phyloP scores from a whole-genome alignment of 2,888 invertebrate genomes.

The Cryptocephalus primarius region DNA sequence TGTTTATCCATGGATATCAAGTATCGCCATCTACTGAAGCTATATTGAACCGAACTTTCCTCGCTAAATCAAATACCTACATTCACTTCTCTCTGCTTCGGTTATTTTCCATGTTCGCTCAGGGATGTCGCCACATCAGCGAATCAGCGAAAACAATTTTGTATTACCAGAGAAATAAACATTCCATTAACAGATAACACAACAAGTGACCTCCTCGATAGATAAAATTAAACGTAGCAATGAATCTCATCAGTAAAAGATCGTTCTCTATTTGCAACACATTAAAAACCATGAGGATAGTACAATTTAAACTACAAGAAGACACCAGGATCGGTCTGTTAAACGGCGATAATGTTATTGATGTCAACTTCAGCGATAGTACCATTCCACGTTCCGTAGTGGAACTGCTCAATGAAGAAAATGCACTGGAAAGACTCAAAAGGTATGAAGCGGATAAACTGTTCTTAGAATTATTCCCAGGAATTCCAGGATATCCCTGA shows the following conservation, averaged over 20 bases:
- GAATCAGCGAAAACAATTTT: no score
- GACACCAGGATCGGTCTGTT: background rate
- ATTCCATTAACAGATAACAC: background rate
- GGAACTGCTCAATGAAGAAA: background rate
- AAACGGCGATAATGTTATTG: background rate
- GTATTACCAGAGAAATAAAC: background rate
- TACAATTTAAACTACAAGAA: background rate
- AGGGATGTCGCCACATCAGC: no score
- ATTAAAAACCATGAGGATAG: background rate
- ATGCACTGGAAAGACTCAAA: background rate
- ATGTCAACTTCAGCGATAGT: background rate
- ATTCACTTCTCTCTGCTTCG: no score
- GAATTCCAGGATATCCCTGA: constrained; percentile 36
- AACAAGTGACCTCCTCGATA: background rate
- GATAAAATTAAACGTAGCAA: no score
- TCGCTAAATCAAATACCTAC: no score
- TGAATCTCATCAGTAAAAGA: no score
- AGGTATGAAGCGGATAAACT: background rate
- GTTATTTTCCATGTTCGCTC: no score
- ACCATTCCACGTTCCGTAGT: background rate
- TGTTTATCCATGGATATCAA: no score
- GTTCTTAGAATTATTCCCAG: no score
- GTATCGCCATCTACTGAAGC: no score
- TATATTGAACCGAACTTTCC: no score
- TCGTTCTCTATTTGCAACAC: no score